Evolutionary conservation across 2,888 invertebrate genomes (phyloP), one percentile per base, ranked within the genome.

Genomic region (Halictus quadricinctus): DNA sequence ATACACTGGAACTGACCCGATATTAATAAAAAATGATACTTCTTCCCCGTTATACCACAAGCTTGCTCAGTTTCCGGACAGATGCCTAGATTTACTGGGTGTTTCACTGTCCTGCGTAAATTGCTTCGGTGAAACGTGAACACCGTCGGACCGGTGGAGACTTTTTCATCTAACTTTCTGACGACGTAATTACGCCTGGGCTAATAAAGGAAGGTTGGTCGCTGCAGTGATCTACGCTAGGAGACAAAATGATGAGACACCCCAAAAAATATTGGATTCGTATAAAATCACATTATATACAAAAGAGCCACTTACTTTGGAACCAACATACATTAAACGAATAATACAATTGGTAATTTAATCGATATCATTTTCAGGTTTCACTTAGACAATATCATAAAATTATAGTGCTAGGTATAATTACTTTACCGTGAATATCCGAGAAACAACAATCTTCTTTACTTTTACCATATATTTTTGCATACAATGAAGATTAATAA

Each of bases 91-190:
- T 85, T 70, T 76, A 60, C 41, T 15, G 58, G 41, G 6, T 50
- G 21, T 72, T 83, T 48, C 78, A 74, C 64, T 54, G 50, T 43
- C 3, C 25, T 2, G 73, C n/a, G 50, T 72, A 79, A 80, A 80
- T 76, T 76, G 60, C 69, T 76, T 13, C 66, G 73, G 50, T 70
- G 46, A 75, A 72, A 70, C 64, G 72, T 15, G 84, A 84, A 84
- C 72, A 77, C 60, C 70, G 74, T 70, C 69, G 41, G 36, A 1
- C 60, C 70, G 74, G 74, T 73, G 41, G 46, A 2, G 41, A 3
- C 12, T 25, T 18, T 2, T 12, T 12, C 48, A 25, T 83, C 13
- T 29, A 74, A 72, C 78, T 83, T 74, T 43, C 43, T 75, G 64
- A 75, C 60, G 41, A 78, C 13, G 64, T 29, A 73, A 83, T 83